These are phyloP conservation scores for Pachycephus smyrnensis DNA, from an alignment of 2,888 invertebrate genomes.

Conservation along the genomic window DNA sequence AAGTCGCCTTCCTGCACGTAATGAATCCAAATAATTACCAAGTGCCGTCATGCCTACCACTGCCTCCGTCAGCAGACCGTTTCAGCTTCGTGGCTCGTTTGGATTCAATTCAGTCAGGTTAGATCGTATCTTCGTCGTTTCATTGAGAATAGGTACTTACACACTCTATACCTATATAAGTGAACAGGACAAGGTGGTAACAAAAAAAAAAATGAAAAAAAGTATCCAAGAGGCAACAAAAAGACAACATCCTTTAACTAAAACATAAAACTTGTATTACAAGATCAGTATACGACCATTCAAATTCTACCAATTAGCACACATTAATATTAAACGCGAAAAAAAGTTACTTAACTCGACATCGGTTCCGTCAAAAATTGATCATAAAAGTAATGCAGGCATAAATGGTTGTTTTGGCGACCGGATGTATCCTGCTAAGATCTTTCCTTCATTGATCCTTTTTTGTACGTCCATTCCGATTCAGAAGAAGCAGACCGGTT, in stretches of 20 bases:
- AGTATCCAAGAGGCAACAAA: background rate
- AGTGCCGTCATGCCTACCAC: conserved; percentile 39
- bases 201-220: background rate
- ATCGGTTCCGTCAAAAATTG: background rate
- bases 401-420: background rate
- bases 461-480: background rate
- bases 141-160: background rate
- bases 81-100: conserved; percentile 14
- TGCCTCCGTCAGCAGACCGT: conserved; percentile 12
- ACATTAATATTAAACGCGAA: background rate
- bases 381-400: background rate
- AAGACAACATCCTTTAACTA: background rate
- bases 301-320: background rate
- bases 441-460: background rate
- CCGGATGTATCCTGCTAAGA: background rate
- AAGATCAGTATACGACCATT: background rate
- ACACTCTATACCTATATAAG: background rate
- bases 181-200: background rate
- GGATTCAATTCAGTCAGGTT: conserved; percentile 11
- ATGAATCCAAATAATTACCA: conserved; percentile 56
- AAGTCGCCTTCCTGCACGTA: conserved; percentile 59
- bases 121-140: background rate
- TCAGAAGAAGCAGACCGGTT: background rate
- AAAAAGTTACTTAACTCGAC: background rate
- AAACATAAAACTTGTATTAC: background rate